Conservation (phyloP, 2,797 vertebrate species). For the Crocidura indochinensis region DNA sequence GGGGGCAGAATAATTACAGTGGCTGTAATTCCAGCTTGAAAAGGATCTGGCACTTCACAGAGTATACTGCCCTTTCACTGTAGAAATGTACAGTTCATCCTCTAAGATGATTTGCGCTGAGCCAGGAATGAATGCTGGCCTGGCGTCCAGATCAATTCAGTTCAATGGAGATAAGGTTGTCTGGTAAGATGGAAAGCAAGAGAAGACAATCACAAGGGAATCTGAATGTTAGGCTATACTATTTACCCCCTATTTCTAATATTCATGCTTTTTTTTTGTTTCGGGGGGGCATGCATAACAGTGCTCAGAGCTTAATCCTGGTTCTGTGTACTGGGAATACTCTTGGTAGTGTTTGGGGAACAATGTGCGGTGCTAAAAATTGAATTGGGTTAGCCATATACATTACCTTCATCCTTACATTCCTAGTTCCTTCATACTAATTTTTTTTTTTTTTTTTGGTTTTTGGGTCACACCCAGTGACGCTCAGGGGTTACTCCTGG, state of each 20-base stretch:
- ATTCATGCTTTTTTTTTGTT: too few relatives aligned
- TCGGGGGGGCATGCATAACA: too few relatives aligned
- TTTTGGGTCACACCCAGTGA: too few relatives aligned
- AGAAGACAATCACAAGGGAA: neutral
- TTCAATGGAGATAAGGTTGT: neutral
- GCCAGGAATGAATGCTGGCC: neutral
- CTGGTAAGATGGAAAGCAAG: neutral
- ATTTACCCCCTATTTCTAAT: neutral
- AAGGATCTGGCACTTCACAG: constrained; percentile 62
- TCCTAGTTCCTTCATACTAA: neutral
- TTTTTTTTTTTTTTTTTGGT: too few relatives aligned
- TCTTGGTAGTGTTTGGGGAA: too few relatives aligned
- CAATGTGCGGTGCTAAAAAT: too few relatives aligned
- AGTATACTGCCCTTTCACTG: constrained; percentile 40
- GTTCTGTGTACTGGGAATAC: too few relatives aligned
- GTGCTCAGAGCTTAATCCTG: too few relatives aligned
- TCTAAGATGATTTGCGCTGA: neutral
- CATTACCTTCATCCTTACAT: too few relatives aligned
- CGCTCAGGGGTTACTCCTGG: too few relatives aligned
- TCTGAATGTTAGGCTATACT: neutral
- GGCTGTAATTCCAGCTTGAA: constrained; percentile 36
- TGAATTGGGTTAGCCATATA: too few relatives aligned
- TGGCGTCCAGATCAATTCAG: neutral
- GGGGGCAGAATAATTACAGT: constrained; percentile 59
- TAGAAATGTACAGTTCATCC: neutral